Evolutionary conservation across 2,797 vertebrate species (phyloP), one percentile per base, ranked within the genome.

Genomic region (Cuniculus paca): DNA sequence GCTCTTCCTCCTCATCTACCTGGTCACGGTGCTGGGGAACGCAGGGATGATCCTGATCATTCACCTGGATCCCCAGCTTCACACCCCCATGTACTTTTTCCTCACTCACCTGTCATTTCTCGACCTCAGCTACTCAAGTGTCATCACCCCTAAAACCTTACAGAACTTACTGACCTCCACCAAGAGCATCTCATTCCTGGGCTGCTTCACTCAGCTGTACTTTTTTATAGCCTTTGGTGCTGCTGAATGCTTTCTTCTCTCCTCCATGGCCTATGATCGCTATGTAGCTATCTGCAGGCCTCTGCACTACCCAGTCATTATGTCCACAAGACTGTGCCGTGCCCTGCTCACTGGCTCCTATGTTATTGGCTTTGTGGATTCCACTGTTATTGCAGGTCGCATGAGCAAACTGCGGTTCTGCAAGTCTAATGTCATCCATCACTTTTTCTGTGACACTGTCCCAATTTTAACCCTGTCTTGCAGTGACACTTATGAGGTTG

Each of bases 371-470:
- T n/a, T n/a, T n/a, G n/a, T n/a, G n/a, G n/a, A n/a, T n/a, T n/a
- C n/a, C n/a, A n/a, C n/a, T n/a, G n/a, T n/a, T n/a, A n/a, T n/a
- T n/a, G n/a, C n/a, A n/a, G n/a, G n/a, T n/a, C n/a, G n/a, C n/a
- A n/a, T n/a, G n/a, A n/a, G n/a, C n/a, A n/a, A n/a, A n/a, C n/a
- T n/a, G n/a, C n/a, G n/a, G n/a, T n/a, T n/a, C n/a, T n/a, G n/a
- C n/a, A n/a, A n/a, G n/a, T n/a, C n/a, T n/a, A n/a, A n/a, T n/a
- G n/a, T n/a, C n/a, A n/a, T n/a, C n/a, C 52, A 88, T 24, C 96
- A 98, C 50, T 98, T 96, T 74, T 98, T 97, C 58, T 98, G 97
- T 96, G 98, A 98, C n/a, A n/a, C n/a, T n/a, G n/a, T n/a, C n/a
- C n/a, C n/a, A n/a, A n/a, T n/a, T n/a, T n/a, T n/a, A n/a, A n/a